Base-by-base conservation (phyloP, 2,888 invertebrate genomes). In the Aproaerema taeniolella region DNA sequence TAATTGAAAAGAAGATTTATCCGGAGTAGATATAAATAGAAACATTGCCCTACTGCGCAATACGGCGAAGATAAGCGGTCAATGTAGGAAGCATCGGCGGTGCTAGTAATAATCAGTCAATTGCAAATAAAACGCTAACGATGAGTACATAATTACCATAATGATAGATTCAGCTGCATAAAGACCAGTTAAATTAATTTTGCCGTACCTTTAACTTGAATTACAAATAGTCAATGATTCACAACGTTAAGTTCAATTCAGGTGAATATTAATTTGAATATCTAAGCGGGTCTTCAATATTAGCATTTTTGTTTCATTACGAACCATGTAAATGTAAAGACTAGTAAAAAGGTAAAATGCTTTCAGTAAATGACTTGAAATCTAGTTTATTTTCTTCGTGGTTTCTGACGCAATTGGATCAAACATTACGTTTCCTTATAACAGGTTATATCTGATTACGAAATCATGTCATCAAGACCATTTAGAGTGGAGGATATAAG, bases 1-100 rank as follows among this genome's bases (percentile, higher is more conserved):
- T n/a, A n/a, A n/a, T n/a, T n/a, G n/a, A n/a, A n/a, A n/a, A n/a
- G n/a, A n/a, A n/a, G n/a, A n/a, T n/a, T n/a, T n/a, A n/a, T n/a
- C n/a, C n/a, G n/a, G n/a, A n/a, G n/a, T n/a, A n/a, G n/a, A n/a
- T n/a, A n/a, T n/a, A n/a, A n/a, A n/a, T n/a, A n/a, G n/a, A n/a
- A n/a, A n/a, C n/a, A n/a, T n/a, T n/a, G n/a, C n/a, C n/a, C n/a
- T 61, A 67, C 69, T 79, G 75, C 80, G 80, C 67, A 81, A 67
- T 77, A 65, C 52, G 47, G 47, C 47, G 28, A 16, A 61, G 80
- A 82, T 83, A 82, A 81, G 69, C 71, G 75, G 72, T 73, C 76
- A 77, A 53, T 58, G 67, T 67, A 68, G 64, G 67, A 67, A 67
- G 58, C 53, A n/a, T n/a, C n/a, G 48, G 26, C 42, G 34, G 33